Evolutionary conservation across 2,113 vertebrate species (phyloP).

Genomic region (Tichodroma muraria): DNA sequence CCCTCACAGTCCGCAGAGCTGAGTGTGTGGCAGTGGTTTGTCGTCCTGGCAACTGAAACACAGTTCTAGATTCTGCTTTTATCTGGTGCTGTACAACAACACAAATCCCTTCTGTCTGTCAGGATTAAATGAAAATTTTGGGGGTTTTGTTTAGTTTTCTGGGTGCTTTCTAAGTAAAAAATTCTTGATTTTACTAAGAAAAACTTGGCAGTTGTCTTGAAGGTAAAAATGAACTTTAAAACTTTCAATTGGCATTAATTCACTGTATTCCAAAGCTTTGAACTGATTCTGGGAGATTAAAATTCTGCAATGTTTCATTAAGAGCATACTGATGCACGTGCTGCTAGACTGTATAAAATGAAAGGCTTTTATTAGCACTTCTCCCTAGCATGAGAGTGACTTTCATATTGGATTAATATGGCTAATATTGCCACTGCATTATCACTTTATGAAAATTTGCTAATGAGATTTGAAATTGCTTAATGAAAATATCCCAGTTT

Average conservation of each 20-base stretch:
- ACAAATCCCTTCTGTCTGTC: background rate
- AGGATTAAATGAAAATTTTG: background rate
- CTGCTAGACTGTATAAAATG: background rate
- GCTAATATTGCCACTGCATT: constrained; percentile 22
- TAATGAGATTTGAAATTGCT: constrained; percentile 46
- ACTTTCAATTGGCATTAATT: background rate
- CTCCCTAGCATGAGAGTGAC: background rate
- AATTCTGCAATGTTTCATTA: background rate
- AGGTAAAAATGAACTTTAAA: background rate
- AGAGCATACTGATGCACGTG: background rate
- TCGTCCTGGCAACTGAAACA: constrained; percentile 2
- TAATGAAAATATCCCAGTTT: constrained; percentile 37
- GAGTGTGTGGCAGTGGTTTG: background rate
- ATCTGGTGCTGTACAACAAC: background rate
- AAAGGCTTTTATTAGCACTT: constrained; percentile 3
- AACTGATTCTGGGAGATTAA: background rate
- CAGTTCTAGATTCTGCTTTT: constrained; percentile 2
- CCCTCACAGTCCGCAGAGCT: background rate
- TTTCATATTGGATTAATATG: constrained; percentile 44
- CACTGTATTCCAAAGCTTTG: background rate
- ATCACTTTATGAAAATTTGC: constrained; percentile 33
- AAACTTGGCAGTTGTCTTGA: background rate
- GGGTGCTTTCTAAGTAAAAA: background rate
- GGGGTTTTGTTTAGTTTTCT: background rate
- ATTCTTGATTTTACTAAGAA: background rate